Evolutionary conservation across 2,113 vertebrate species (phyloP).

Genomic region (Mus musculus): DNA sequence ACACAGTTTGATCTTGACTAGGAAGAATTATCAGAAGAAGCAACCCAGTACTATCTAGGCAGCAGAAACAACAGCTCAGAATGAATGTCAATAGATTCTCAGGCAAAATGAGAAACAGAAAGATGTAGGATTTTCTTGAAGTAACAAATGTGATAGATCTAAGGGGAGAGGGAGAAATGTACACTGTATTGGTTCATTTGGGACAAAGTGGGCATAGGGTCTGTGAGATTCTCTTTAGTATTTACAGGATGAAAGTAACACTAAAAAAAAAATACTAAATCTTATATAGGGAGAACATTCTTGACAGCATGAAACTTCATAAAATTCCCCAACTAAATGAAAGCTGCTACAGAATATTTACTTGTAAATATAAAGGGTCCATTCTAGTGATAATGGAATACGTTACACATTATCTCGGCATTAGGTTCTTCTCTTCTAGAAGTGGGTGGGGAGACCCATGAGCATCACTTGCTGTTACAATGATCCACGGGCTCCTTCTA

Average conservation of each 20-base stretch:
- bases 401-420: slow-evolving; percentile 92
- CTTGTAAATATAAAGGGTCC: slow-evolving; percentile 93
- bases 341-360: slow-evolving; percentile 92
- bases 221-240: slow-evolving; percentile 90
- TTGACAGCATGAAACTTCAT: slow-evolving; percentile 85
- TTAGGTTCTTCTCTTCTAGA: slow-evolving; percentile 95
- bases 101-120: neutral
- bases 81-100: neutral
- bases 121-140: neutral
- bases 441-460: slow-evolving; percentile 94
- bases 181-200: slow-evolving; percentile 91
- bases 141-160: slow-evolving; percentile 89
- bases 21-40: neutral
- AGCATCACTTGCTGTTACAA: slow-evolving; percentile 91
- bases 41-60: too few relatives aligned
- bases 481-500: neutral
- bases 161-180: slow-evolving; percentile 12
- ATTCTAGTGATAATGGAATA: slow-evolving; percentile 84
- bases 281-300: slow-evolving; percentile 89
- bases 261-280: slow-evolving; percentile 90
- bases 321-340: slow-evolving; percentile 95
- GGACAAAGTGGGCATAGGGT: slow-evolving; percentile 90
- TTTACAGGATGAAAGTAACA: slow-evolving; percentile 91
- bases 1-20: neutral
- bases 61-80: neutral